Evolutionary conservation across 2,113 vertebrate species (phyloP), one percentile per base, ranked within the genome.

Genomic region (Melierax canorus): DNA sequence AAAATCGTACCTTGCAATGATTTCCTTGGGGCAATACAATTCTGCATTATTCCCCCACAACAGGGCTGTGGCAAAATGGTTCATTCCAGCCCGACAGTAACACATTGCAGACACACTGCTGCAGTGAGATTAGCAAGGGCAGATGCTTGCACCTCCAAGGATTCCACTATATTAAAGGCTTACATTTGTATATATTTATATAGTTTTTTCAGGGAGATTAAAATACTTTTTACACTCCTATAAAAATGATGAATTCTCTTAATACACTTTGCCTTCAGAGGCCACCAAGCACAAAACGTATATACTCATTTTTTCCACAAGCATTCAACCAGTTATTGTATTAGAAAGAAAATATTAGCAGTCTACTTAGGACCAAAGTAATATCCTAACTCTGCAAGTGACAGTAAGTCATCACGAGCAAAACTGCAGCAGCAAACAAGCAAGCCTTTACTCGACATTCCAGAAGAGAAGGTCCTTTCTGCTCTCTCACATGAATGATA

Each of bases 381-480:
- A 84, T 45, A 78, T 15, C 72, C 48, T 71, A 79, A 91, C 51
- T 89, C 88, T 67, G 38, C 51, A 81, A 77, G 41, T 50, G 68
- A 75, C 45, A 83, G 36, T 55, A 73, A 94, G 62, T 43, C 53
- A 41, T 66, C 88, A 51, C 0, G 23, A 91, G 41, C 55, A 92
- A 90, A 97, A 69, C 81, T 67, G 17, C 67, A 96, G 63, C 43
- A 86, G 66, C 74, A 95, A 94, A 89, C 67, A 97, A 86, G 72
- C 15, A 66, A 62, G 88, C n/a, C 60, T 93, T 77, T 81, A 90
- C 50, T 94, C 1, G 0, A 10, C 34, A n/a, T 13, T 88, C 59
- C 72, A 90, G 96, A 97, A 94, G 58, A 95, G 95, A 48, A 26
- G 75, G 93, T 38, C 17, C 29, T 90, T 96, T 92, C 85, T 97